phyloP scores from a whole-genome alignment of 2,888 invertebrate genomes.

The Acanthosoma haemorrhoidale region DNA sequence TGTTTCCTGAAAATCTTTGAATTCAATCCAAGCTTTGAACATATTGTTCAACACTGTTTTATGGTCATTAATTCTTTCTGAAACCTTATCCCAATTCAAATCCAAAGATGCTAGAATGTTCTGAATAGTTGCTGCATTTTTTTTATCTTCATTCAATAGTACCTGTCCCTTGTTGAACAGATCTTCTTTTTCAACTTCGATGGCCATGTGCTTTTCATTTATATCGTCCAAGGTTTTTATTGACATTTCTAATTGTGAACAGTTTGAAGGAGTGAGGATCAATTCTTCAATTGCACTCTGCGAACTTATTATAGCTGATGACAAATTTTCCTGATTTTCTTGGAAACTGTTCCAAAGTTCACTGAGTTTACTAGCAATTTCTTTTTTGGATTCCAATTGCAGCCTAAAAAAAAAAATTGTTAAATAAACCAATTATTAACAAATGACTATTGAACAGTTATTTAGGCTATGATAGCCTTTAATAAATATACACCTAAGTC shows the following conservation, averaged over 20 bases:
- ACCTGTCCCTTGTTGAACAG: conserved; percentile 73
- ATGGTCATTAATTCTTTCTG: conserved; percentile 55
- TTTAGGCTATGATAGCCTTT: too few relatives aligned
- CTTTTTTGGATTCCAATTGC: conserved; percentile 37
- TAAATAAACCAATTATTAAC: too few relatives aligned
- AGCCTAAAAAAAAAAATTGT: conserved; percentile 36
- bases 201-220: conserved; percentile 50
- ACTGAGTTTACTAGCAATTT: conserved; percentile 50
- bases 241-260: conserved; percentile 47
- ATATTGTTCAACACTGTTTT: conserved; percentile 58
- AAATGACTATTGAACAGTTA: too few relatives aligned
- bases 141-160: conserved; percentile 74
- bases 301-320: conserved; percentile 49
- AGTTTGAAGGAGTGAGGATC: conserved; percentile 36
- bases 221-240: conserved; percentile 52
- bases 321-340: conserved; percentile 63
- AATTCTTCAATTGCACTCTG: conserved; percentile 41
- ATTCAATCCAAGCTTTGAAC: conserved; percentile 66
- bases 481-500: too few relatives aligned
- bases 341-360: conserved; percentile 75
- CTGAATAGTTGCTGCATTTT: conserved; percentile 73
- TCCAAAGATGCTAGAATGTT: conserved; percentile 71
- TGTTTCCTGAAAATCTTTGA: conserved; percentile 65
- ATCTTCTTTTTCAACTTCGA: conserved; percentile 45
- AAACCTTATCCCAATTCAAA: conserved; percentile 72